A percentile compares a stretch with the other conserved stretches of the same genome.
Conservation (phyloP, 2,797 vertebrate species). For the Sus cebifrons region DNA sequence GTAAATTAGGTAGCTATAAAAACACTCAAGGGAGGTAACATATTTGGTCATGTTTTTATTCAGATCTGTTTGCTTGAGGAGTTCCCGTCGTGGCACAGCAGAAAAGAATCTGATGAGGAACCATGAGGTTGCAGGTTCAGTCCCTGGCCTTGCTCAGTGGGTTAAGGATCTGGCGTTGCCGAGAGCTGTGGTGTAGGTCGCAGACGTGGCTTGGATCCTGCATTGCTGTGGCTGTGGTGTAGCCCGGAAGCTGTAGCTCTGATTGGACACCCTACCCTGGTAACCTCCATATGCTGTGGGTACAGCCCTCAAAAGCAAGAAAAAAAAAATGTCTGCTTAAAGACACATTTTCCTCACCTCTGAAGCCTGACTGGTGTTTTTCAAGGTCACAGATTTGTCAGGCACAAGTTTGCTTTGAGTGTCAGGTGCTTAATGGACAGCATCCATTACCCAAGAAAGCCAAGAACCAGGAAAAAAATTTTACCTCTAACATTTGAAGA, state of each 20-base stretch:
- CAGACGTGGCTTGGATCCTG: too few species aligned
- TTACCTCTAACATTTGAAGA: not conserved
- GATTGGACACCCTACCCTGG: too few species aligned
- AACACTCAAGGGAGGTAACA: not conserved
- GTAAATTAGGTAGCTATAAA: constrained; percentile 69
- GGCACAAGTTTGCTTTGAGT: constrained; percentile 32
- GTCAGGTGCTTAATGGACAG: not conserved
- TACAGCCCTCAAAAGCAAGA: too few species aligned
- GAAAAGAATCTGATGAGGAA: too few species aligned
- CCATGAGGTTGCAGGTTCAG: too few species aligned
- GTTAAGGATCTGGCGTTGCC: too few species aligned
- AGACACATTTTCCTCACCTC: constrained; percentile 50
- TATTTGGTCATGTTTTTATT: constrained; percentile 80
- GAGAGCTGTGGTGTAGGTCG: too few species aligned
- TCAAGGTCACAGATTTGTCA: constrained; percentile 46
- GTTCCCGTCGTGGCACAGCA: too few species aligned
- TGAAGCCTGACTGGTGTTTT: constrained; percentile 55
- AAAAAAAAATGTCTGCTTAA: constrained; percentile 46
- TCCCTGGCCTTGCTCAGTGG: too few species aligned
- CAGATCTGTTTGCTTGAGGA: constrained; percentile 69
- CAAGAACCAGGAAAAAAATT: not conserved
- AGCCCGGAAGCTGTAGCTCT: too few species aligned
- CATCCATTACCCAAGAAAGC: constrained; percentile 43
- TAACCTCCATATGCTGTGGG: too few species aligned
- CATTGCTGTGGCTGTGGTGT: too few species aligned